These are phyloP conservation scores for Lathamus discolor DNA, from an alignment of 2,113 vertebrate species.

Conservation along the genomic window DNA sequence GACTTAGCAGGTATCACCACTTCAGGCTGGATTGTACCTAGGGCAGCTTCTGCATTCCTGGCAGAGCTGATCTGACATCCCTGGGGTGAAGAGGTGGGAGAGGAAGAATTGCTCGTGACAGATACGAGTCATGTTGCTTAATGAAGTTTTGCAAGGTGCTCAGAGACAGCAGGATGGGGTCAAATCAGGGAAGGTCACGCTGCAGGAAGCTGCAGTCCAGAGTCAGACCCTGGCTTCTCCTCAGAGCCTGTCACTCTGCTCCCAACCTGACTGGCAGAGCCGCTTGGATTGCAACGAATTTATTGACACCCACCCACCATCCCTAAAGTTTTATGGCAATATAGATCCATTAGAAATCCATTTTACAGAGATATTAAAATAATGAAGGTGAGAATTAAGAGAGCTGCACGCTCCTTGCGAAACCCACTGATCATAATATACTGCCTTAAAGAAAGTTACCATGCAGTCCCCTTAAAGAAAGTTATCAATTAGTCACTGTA, in stretches of 20 bases:
- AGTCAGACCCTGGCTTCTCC: neutral
- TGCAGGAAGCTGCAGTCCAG: neutral
- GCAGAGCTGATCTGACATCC: conserved; percentile 36
- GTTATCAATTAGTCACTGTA: conserved; percentile 56
- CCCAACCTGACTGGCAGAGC: neutral
- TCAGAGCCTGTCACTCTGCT: neutral
- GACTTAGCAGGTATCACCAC: neutral
- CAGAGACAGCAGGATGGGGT: conserved; percentile 24
- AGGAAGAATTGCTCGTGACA: conserved; percentile 50
- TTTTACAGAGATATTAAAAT: conserved; percentile 68
- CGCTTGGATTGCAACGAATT: conserved; percentile 6
- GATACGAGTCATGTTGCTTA: conserved; percentile 37
- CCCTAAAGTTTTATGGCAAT: conserved; percentile 48
- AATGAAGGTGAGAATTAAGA: conserved; percentile 60
- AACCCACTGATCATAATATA: conserved; percentile 48
- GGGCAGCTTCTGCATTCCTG: conserved; percentile 16
- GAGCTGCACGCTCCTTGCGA: conserved; percentile 12
- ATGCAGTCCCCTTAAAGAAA: conserved; percentile 57
- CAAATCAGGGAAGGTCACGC: conserved; percentile 18
- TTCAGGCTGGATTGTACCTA: neutral
- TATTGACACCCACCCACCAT: conserved; percentile 38
- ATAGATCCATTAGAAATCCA: conserved; percentile 49
- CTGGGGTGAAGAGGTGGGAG: conserved; percentile 28
- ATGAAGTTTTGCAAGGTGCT: conserved; percentile 57
- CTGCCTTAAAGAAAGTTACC: conserved; percentile 43